Base-by-base conservation (phyloP, 2,113 vertebrate genomes). In the Promerops cafer region DNA sequence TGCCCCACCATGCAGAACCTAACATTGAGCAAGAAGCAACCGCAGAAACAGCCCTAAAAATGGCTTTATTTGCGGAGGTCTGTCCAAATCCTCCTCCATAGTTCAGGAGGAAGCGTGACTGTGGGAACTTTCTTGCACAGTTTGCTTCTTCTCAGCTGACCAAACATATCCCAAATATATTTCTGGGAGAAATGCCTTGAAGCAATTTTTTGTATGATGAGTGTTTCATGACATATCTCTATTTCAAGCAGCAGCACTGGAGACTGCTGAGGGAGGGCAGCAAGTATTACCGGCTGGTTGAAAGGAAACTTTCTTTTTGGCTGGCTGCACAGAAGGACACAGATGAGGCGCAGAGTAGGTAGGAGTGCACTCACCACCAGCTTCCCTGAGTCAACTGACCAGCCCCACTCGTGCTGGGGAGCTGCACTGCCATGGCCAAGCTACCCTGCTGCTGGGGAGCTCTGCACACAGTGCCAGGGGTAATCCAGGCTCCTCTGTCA, bases 101-200 rank as follows among this genome's bases (percentile, higher is more conserved):
- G 74, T 28, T 87, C 35, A 68, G 53, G 40, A 87, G 57, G 57
- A 97, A 96, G 80, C 0, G 0, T 33, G 74, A 94, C 84, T 89
- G 64, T 64, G 78, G 91, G 91, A 96, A 91, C 54, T 85, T 85
- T 50, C 78, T 74, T 83, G 74, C 42, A 70, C 30, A 61, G 87
- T 87, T 82, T 83, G 77, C 71, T 68, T 79, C 65, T 87, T 93
- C 74, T 85, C 45, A 28, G 53, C 72, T 89, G 87, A 84, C 61
- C 8, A 20, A 94, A 89, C 12, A 9, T 59, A 82, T 93, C 70
- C 57, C 63, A 74, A 88, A 77, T 91, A 85, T 33, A 83, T 21
- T 88, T 75, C 83, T 84, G 80, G 53, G 60, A 93, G 65, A 57
- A 96, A 91, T 76, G 84, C 45, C 87, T 61, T 42, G 37, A 69